These are phyloP conservation scores for Coracopsis vasa DNA, from an alignment of 2,113 vertebrate genomes.

Conservation along the genomic window DNA sequence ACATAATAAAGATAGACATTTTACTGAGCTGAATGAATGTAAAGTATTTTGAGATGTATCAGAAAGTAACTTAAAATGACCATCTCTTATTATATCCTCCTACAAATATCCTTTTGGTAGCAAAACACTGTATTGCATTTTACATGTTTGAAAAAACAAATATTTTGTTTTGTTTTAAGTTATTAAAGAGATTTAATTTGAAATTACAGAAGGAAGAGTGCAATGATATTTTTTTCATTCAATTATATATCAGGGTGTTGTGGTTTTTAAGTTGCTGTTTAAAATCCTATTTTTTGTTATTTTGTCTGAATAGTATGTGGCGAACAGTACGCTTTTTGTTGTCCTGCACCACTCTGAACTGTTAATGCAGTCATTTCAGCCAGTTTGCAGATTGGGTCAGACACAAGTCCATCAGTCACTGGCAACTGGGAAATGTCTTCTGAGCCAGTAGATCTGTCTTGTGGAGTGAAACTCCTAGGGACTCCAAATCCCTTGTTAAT, in stretches of 20 bases:
- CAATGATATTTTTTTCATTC: not conserved
- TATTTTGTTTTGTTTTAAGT: not conserved
- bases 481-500: constrained; percentile 41
- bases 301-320: not conserved
- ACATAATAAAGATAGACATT: not conserved
- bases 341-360: not conserved
- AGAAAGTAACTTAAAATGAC: not conserved
- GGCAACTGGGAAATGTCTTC: constrained; percentile 3
- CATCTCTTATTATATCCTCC: not conserved
- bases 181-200: not conserved
- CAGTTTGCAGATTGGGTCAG: not conserved
- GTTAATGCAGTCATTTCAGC: not conserved
- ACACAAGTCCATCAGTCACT: not conserved
- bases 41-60: not conserved
- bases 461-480: constrained; percentile 23
- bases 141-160: not conserved
- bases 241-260: not conserved
- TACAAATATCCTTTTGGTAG: not conserved
- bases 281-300: not conserved
- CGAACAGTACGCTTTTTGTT: not conserved
- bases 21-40: not conserved
- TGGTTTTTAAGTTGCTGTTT: not conserved
- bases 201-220: not conserved
- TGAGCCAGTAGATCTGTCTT: not conserved
- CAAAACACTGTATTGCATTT: not conserved